phyloP scores from a whole-genome alignment of 92 coral and sea anemone genomes.

The Chrysogorgia sp. region DNA sequence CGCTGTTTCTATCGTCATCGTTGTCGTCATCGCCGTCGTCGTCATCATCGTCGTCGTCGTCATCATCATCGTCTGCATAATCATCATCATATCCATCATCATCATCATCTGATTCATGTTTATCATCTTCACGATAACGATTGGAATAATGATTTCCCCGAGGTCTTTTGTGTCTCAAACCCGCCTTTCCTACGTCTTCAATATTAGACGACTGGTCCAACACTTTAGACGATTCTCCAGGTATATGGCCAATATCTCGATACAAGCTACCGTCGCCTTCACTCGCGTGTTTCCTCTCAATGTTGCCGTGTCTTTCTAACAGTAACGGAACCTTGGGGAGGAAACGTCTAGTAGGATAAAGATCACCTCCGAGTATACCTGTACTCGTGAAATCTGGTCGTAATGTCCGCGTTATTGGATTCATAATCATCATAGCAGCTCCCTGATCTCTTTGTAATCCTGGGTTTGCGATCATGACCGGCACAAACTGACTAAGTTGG shows the following conservation, averaged over 20 bases:
- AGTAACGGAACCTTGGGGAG: not conserved
- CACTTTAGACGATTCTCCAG: conserved; percentile 1
- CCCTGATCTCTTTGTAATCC: not conserved
- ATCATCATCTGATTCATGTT: conserved; percentile 4
- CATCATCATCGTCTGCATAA: not conserved
- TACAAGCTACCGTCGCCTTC: conserved; percentile 32
- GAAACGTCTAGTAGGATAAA: not conserved
- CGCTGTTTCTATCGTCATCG: not conserved
- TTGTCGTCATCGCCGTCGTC: conserved; percentile 5
- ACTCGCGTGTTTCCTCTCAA: not conserved
- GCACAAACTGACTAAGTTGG: not conserved
- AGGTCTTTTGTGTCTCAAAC: conserved; percentile 27
- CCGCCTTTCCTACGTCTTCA: not conserved
- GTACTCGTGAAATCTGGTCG: not conserved
- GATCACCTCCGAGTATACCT: not conserved
- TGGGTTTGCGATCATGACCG: not conserved
- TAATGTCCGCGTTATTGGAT: not conserved
- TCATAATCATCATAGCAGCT: not conserved
- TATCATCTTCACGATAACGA: conserved; percentile 1
- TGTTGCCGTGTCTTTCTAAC: conserved; percentile 10
- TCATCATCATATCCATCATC: not conserved
- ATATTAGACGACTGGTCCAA: not conserved
- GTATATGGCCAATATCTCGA: conserved; percentile 41
- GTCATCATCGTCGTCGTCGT: conserved; percentile 20
- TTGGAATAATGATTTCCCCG: not conserved